Percentiles rank a stretch among this genome's conserved stretches.
Conservation (phyloP, 1,140 invertebrate genomes). For the Glossosoma conforme region DNA sequence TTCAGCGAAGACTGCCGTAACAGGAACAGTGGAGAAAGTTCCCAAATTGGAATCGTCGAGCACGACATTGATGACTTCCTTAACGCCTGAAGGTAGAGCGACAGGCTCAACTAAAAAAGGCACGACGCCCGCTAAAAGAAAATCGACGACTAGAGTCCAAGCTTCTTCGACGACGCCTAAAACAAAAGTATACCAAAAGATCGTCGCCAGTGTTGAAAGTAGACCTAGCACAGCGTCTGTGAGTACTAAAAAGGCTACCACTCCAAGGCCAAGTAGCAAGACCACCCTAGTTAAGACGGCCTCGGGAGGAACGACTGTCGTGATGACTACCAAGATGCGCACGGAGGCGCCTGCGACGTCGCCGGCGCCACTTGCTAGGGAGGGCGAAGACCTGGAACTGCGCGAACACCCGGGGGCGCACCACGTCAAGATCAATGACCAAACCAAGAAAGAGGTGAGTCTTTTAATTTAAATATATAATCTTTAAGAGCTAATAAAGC, state of each 20-base stretch:
- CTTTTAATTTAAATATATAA: too few species aligned
- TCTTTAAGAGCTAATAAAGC: too few species aligned
- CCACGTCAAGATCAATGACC: constrained; percentile 48
- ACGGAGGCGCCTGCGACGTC: constrained; percentile 27
- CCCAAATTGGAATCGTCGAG: too few species aligned
- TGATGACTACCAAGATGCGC: constrained; percentile 18
- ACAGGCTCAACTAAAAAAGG: constrained; percentile 39
- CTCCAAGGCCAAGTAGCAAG: constrained; percentile 35
- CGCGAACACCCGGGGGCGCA: constrained; percentile 46
- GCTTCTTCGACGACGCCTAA: constrained; percentile 36
- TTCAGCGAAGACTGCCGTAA: constrained; percentile 28
- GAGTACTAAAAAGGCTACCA: constrained; percentile 37
- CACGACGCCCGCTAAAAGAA: constrained; percentile 15
- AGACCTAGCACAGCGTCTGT: constrained; percentile 34
- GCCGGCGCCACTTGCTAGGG: constrained; percentile 41
- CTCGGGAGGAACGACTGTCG: neutral
- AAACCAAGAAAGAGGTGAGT: constrained; percentile 51
- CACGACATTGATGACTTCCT: constrained; percentile 11
- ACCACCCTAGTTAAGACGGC: constrained; percentile 11
- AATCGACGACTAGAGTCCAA: constrained; percentile 6
- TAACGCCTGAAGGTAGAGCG: constrained; percentile 40
- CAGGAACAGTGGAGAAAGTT: constrained; percentile 1
- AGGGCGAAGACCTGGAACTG: constrained; percentile 46
- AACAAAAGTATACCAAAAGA: constrained; percentile 26
- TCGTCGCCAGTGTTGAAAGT: constrained; percentile 8